Evolutionary conservation across 2,113 vertebrate species (phyloP).

Genomic region (Meleagris gallopavo): DNA sequence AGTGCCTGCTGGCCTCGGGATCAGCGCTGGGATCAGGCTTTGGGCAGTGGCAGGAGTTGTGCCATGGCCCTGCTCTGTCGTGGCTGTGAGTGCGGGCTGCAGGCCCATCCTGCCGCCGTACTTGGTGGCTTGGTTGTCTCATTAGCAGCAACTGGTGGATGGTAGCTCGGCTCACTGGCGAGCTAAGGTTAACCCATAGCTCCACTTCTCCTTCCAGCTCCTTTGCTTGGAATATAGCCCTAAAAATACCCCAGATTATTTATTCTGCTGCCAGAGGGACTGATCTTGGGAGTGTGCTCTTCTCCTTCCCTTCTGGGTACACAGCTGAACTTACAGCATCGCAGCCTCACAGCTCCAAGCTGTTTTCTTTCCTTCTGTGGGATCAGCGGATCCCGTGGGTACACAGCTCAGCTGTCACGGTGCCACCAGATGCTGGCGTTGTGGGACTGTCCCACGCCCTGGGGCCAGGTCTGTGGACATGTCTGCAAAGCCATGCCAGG

Average conservation of each 20-base stretch:
- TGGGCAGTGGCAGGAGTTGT: background rate
- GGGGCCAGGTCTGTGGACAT: too few relatives aligned
- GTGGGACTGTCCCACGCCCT: too few relatives aligned
- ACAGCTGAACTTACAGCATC: fast-evolving
- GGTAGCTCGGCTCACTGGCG: background rate
- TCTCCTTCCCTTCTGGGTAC: fast-evolving
- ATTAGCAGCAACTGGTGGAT: background rate
- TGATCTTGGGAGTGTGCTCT: fast-evolving
- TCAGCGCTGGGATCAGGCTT: background rate
- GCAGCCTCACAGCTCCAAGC: fast-evolving
- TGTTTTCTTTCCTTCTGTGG: background rate
- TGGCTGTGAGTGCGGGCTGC: background rate
- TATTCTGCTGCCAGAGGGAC: background rate
- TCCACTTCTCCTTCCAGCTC: background rate
- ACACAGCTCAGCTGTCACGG: too few relatives aligned
- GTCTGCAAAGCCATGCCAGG: too few relatives aligned
- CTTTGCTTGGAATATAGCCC: background rate
- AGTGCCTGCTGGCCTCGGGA: background rate
- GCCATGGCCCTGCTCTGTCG: background rate
- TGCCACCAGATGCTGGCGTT: too few relatives aligned
- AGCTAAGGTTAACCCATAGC: background rate
- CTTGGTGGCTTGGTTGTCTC: background rate
- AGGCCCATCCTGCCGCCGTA: fast-evolving
- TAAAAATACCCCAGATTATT: background rate
- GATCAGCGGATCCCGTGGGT: too few relatives aligned